Evolutionary conservation across 2,888 invertebrate genomes (phyloP).

Genomic region (Cantharis rufa): DNA sequence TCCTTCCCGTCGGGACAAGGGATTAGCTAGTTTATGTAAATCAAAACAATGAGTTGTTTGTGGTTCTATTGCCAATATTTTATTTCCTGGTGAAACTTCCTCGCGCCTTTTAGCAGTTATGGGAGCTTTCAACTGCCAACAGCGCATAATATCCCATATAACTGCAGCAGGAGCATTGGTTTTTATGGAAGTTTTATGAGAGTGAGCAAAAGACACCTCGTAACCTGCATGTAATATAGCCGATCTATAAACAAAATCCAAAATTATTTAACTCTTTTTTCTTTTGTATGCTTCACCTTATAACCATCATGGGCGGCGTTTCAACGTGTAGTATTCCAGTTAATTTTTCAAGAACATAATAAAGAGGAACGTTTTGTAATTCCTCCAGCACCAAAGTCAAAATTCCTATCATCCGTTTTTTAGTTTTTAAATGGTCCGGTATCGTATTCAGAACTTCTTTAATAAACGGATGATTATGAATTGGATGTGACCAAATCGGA

Average conservation of each 20-base stretch:
- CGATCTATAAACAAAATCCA: slow-evolving; percentile 65
- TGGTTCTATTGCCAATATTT: slow-evolving; percentile 63
- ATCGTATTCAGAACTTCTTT: slow-evolving; percentile 61
- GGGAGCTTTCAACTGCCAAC: slow-evolving; percentile 75
- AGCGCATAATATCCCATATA: slow-evolving; percentile 90
- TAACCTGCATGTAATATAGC: slow-evolving; percentile 89
- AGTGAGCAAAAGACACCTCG: slow-evolving; percentile 90
- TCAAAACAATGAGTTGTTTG: slow-evolving; percentile 58
- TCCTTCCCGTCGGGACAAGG: slow-evolving; percentile 72
- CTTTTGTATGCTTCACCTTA: slow-evolving; percentile 63
- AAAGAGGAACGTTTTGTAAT: slow-evolving; percentile 80
- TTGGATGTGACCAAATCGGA: slow-evolving; percentile 89
- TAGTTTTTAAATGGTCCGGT: slow-evolving; percentile 65
- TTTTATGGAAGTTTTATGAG: slow-evolving; percentile 84
- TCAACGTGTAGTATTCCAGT: slow-evolving; percentile 73
- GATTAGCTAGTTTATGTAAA: slow-evolving; percentile 75
- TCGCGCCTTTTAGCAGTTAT: slow-evolving; percentile 64
- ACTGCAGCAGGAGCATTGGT: slow-evolving; percentile 85
- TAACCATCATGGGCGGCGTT: slow-evolving; percentile 69
- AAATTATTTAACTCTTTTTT: not conserved
- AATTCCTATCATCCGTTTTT: slow-evolving; percentile 77
- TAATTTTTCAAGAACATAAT: slow-evolving; percentile 81
- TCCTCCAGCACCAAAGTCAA: slow-evolving; percentile 83
- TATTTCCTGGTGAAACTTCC: slow-evolving; percentile 58
- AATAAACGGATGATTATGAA: slow-evolving; percentile 83